These are phyloP conservation scores for Plectropomus leopardus DNA, from an alignment of 2,113 vertebrate species.

Conservation along the genomic window DNA sequence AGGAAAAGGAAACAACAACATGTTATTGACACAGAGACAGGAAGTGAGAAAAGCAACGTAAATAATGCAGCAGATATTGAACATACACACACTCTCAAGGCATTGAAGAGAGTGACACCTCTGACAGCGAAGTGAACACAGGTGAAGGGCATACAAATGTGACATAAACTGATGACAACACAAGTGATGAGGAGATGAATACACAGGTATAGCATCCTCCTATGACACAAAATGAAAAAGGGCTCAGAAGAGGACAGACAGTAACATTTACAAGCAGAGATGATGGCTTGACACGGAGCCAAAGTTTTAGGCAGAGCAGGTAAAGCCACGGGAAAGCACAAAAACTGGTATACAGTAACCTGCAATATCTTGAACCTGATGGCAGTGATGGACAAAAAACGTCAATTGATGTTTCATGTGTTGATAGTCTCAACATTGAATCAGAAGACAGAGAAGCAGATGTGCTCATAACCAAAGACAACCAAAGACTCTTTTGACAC, in stretches of 20 bases:
- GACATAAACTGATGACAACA: not conserved
- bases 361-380: not conserved
- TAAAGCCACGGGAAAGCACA: not conserved
- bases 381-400: not conserved
- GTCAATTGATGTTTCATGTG: not conserved
- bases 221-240: not conserved
- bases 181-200: not conserved
- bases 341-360: not conserved
- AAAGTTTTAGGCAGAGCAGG: not conserved
- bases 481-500: constrained; percentile 15
- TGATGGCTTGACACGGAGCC: not conserved
- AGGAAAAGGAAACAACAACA: not conserved
- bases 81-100: too few species aligned
- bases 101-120: not conserved
- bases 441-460: not conserved
- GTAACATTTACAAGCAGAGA: not conserved
- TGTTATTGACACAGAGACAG: not conserved
- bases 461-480: constrained; percentile 3
- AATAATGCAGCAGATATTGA: not conserved
- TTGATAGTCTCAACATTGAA: not conserved
- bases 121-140: not conserved
- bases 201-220: not conserved
- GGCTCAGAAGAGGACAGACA: not conserved
- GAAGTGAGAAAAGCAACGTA: not conserved
- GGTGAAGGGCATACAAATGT: not conserved